Evolutionary conservation across 2,113 vertebrate genomes (phyloP).

Genomic region (Misgurnus mizolepis): DNA sequence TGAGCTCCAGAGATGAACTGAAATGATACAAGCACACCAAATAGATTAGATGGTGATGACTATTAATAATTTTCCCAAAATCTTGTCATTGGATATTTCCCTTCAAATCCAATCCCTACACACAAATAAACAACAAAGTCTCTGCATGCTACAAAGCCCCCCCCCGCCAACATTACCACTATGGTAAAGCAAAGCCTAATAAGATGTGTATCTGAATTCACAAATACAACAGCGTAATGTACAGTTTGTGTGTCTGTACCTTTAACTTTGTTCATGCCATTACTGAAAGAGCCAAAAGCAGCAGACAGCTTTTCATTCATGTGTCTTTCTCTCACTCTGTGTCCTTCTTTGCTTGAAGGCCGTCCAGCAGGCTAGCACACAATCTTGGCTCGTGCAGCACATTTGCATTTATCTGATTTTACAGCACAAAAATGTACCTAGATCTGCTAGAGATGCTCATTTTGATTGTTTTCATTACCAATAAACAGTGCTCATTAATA

Average conservation of each 20-base stretch:
- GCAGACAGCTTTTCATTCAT: not conserved
- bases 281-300: not conserved
- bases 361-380: not conserved
- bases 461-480: no score
- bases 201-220: no score
- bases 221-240: no score
- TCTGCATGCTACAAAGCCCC: no score
- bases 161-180: no score
- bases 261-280: not conserved
- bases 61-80: not conserved
- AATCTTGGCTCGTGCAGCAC: slow-evolving; percentile 16
- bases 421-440: no score
- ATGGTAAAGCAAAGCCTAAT: no score
- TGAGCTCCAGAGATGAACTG: not conserved
- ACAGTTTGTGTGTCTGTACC: no score
- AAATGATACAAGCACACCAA: slow-evolving; percentile 14
- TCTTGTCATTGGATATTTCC: not conserved
- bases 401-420: not conserved
- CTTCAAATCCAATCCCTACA: not conserved
- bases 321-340: not conserved
- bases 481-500: no score
- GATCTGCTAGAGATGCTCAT: no score
- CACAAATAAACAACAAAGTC: not conserved
- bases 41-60: not conserved
- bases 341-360: slow-evolving; percentile 2